These are phyloP conservation scores for Sarcophilus harrisii DNA, from an alignment of 2,797 vertebrate species.

Conservation along the genomic window DNA sequence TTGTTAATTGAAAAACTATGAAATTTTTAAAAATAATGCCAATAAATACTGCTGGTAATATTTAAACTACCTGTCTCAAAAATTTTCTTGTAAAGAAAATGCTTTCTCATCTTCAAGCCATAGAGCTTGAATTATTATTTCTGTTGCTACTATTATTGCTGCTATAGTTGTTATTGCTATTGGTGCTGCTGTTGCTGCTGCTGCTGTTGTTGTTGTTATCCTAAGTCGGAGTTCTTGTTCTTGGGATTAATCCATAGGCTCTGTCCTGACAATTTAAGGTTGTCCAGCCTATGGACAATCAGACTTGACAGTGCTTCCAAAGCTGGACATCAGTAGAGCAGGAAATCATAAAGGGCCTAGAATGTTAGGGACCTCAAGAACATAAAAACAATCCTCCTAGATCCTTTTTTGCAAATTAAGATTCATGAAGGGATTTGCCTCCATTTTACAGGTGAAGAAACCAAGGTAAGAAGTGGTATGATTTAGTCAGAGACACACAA, in stretches of 20 bases:
- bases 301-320: background rate
- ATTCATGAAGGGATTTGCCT: background rate
- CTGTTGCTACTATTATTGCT: background rate
- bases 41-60: background rate
- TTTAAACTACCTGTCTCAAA: background rate
- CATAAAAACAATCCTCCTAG: background rate
- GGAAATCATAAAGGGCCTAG: background rate
- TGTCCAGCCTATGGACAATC: background rate
- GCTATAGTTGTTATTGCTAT: too few relatives aligned
- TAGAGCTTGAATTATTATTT: background rate
- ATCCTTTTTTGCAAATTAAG: background rate
- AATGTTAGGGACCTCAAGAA: background rate
- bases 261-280: background rate
- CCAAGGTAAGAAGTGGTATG: background rate
- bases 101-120: background rate
- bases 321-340: background rate
- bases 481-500: background rate
- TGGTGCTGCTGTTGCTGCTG: background rate
- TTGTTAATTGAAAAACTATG: background rate
- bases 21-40: background rate
- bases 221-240: background rate
- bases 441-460: background rate
- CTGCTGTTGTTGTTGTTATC: background rate
- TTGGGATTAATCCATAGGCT: background rate
- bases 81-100: background rate